Base-by-base conservation (phyloP, 2,888 invertebrate species). In the Nymphalis c-album region DNA sequence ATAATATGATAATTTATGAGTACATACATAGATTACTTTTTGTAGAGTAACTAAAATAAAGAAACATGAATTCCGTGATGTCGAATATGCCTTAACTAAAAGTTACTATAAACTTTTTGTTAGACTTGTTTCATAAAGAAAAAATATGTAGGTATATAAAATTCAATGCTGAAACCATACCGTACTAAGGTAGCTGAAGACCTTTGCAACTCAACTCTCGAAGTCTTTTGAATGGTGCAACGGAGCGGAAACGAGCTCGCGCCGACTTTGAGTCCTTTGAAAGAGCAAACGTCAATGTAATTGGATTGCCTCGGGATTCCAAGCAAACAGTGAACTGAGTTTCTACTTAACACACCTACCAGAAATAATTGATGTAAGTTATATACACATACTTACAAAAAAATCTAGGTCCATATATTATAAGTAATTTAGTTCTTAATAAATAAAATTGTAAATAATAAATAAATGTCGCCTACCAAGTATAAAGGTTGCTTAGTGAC, bases 221-320 rank as follows among this genome's bases (percentile, higher is more conserved):
- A 81, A 78, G 70, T 76, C 73, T 75, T 75, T 77, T 74, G 71
- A 75, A 69, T 68, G 68, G 73, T 69, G 75, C 79, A 73, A 63
- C 73, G 72, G 75, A 63, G 76, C 77, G 79, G 80, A 81, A 79
- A 73, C 72, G 73, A 72, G 67, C 74, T 73, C 68, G 73, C 72
- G 68, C 73, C 80, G 60, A 51, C 82, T 83, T 80, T 81, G 80
- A 75, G 73, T 78, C 78, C 84, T 88, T 89, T 88, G 88, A 86
- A 77, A 76, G 75, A 75, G 79, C 84, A 82, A 83, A 83, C 83
- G 79, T 72, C 71, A 71, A 71, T 83, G 82, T 90, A 89, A 90
- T 90, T 90, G 88, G 88, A 90, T 90, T 86, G 86, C 84, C 78
- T 79, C 77, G 68, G 69, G 62, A 70, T 70, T 69, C 72, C 70